Base-by-base conservation (phyloP, 1,140 invertebrate genomes). In the Drosophila azteca region DNA sequence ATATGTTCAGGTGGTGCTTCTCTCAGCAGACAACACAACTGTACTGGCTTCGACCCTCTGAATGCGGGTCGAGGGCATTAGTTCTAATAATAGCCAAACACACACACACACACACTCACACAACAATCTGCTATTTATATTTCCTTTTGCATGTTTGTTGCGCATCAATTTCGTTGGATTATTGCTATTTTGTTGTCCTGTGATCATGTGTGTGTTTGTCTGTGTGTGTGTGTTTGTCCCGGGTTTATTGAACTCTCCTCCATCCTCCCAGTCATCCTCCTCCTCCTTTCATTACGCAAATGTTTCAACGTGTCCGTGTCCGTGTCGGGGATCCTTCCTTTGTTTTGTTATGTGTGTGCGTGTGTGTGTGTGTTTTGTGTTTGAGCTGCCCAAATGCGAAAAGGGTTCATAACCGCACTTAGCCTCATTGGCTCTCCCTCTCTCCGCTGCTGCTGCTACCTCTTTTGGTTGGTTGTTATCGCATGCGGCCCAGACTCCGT, bases 351-450 rank as follows among this genome's bases (percentile, higher is more conserved):
- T 20, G 17, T 0, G 53, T 51, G 65, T 45, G 17, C 1, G 17
- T 20, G 17, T 20, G 17, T 26, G 65, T 31, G 1, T 6, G 17
- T 59, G 53, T 51, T 53, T 51, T 26, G 65, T 31, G 1, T 6
- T 7, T 39, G 31, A 35, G 35, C 35, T 13, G 3, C 53, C 58
- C 70, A 85, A 85, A 87, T 85, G 82, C 70, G 82, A 85, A 85
- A 85, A 85, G 82, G 82, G 82, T 85, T 85, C 82, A 87, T 87
- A 85, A 87, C 82, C 82, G 82, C 82, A 85, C 82, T 85, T 87
- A 85, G 83, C 82, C 78, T 87, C 83, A 85, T 85, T 85, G 82
- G 82, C 82, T 65, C 51, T 50, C 64, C 41, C 63, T n/a, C n/a
- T n/a, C n/a, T n/a, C n/a, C n/a, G n/a, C n/a, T n/a, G n/a, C n/a